Percentiles rank a stretch among this genome's conserved stretches.
phyloP scores from a whole-genome alignment of 2,888 invertebrate species.

The Diadegma fenestrale region DNA sequence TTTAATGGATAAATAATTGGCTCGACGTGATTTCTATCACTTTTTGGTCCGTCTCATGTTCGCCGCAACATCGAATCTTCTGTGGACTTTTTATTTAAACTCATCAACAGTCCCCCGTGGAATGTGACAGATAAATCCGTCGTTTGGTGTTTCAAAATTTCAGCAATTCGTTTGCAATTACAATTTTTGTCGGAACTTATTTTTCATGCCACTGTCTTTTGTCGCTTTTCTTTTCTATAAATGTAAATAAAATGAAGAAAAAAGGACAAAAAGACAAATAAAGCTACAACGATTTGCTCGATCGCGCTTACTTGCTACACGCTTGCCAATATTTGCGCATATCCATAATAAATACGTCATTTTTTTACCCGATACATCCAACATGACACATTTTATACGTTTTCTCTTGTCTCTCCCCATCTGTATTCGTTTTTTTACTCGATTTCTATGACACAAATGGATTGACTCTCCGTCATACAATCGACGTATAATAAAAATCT shows the following conservation, averaged over 20 bases:
- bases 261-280: conserved; percentile 67
- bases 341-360: conserved; percentile 80
- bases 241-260: conserved; percentile 37
- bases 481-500: conserved; percentile 64
- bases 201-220: conserved; percentile 51
- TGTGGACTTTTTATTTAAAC: neutral
- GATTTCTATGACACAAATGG: conserved; percentile 68
- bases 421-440: conserved; percentile 32
- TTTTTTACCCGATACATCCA: conserved; percentile 77
- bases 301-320: conserved; percentile 65
- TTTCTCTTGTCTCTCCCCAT: conserved; percentile 59
- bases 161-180: neutral
- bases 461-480: conserved; percentile 66
- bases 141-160: neutral
- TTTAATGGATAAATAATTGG: neutral
- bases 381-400: conserved; percentile 79
- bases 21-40: neutral
- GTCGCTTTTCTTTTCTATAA: conserved; percentile 55
- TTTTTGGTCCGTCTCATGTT: conserved; percentile 10
- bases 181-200: conserved; percentile 26
- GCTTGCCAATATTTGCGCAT: conserved; percentile 49
- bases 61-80: neutral
- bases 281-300: conserved; percentile 75
- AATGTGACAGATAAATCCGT: no score
- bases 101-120: neutral